phyloP scores from a whole-genome alignment of 2,888 invertebrate species.

The Metopia argyrocephala region DNA sequence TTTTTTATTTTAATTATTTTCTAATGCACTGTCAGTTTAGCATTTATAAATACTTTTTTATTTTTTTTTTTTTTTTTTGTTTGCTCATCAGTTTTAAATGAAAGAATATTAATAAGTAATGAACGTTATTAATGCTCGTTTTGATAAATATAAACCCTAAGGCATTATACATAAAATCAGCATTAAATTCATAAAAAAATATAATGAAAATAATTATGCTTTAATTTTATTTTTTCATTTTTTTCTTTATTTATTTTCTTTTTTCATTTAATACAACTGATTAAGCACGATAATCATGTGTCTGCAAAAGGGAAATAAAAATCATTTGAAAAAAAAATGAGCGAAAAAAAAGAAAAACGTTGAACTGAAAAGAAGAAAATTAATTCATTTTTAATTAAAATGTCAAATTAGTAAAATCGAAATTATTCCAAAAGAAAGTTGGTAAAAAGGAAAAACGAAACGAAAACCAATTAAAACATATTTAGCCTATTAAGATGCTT shows the following conservation, averaged over 20 bases:
- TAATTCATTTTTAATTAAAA: constrained; percentile 32
- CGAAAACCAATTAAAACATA: background rate
- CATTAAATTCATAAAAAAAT: constrained; percentile 21
- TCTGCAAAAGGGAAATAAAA: no score
- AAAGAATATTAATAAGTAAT: no score
- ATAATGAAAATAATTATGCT: no score
- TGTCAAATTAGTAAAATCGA: constrained; percentile 7
- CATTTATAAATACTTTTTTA: no score
- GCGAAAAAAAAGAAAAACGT: background rate
- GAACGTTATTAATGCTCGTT: background rate
- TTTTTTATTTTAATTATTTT: no score
- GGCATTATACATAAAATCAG: constrained; percentile 15
- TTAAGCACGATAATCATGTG: constrained; percentile 12
- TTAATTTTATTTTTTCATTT: no score
- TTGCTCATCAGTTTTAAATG: no score
- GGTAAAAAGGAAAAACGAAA: background rate
- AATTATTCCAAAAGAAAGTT: no score
- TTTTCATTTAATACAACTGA: constrained; percentile 11
- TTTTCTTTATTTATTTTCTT: background rate
- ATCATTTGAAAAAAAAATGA: background rate
- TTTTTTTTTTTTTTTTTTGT: no score
- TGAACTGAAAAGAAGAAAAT: background rate
- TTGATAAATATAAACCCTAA: background rate
- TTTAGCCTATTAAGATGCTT: no score
- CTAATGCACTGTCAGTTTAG: no score